Percentiles rank a stretch among this genome's conserved stretches.
phyloP scores from a whole-genome alignment of 2,113 vertebrate genomes.

The Coturnix japonica region DNA sequence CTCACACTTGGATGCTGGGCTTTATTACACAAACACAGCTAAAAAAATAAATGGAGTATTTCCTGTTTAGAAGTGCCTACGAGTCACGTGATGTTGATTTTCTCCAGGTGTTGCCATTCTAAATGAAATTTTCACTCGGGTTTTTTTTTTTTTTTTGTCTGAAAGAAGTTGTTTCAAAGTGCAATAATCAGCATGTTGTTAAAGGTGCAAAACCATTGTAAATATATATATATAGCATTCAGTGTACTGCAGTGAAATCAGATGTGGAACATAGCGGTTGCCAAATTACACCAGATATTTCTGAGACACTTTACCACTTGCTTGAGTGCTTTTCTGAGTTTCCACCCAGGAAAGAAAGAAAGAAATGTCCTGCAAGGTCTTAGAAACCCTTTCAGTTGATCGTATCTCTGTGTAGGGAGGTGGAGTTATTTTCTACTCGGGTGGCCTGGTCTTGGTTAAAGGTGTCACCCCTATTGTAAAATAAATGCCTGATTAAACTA shows the following conservation, averaged over 20 bases:
- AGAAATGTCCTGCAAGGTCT: background rate
- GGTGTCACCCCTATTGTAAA: background rate
- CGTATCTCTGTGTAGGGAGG: background rate
- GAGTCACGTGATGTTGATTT: slow-evolving; percentile 62
- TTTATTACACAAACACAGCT: slow-evolving; percentile 59
- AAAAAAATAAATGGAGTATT: slow-evolving; percentile 60
- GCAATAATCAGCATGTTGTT: slow-evolving; percentile 42
- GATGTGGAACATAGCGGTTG: background rate
- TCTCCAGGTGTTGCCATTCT: slow-evolving; percentile 51
- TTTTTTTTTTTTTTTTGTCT: background rate
- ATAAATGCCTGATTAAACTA: slow-evolving; percentile 12
- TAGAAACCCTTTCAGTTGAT: slow-evolving; percentile 19
- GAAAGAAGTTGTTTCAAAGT: slow-evolving; percentile 15
- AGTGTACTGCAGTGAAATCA: slow-evolving; percentile 40
- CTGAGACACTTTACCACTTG: slow-evolving; percentile 9
- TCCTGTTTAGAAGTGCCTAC: slow-evolving; percentile 58
- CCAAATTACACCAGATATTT: slow-evolving; percentile 28
- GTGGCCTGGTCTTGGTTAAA: background rate
- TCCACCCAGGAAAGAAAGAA: background rate
- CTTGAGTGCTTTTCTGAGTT: slow-evolving; percentile 18
- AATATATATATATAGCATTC: background rate
- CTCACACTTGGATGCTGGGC: slow-evolving; percentile 65
- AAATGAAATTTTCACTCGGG: slow-evolving; percentile 61
- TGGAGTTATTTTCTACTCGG: background rate
- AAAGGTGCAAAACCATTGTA: slow-evolving; percentile 54